These are phyloP conservation scores for Drosophila prolongata DNA, from an alignment of 2,888 invertebrate species.

Conservation along the genomic window DNA sequence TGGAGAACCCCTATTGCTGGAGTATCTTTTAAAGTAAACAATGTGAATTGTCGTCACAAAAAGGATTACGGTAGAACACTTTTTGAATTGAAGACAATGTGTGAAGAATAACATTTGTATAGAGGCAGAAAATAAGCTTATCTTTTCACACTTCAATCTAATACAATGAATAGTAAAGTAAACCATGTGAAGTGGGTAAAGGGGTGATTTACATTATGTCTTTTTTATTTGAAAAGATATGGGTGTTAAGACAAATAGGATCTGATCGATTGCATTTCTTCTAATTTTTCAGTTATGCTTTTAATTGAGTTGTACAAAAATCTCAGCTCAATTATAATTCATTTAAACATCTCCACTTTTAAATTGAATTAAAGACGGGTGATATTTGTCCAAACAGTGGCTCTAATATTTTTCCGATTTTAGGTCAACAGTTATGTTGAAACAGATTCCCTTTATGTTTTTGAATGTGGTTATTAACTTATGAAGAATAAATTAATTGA, in stretches of 20 bases:
- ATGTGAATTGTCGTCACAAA: not conserved
- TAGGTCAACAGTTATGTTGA: not conserved
- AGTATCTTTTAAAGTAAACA: not conserved
- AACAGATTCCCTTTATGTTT: no score
- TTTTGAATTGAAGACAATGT: not conserved
- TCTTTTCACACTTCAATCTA: no score
- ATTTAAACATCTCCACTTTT: not conserved
- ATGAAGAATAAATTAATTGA: not conserved
- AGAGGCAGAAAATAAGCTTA: not conserved
- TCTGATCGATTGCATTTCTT: not conserved
- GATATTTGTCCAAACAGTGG: not conserved
- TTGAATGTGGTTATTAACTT: not conserved
- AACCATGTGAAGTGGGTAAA: not conserved
- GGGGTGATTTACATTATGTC: not conserved
- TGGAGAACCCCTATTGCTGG: not conserved
- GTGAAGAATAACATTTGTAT: no score
- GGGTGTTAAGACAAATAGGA: not conserved
- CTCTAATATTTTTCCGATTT: no score
- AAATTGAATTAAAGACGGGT: not conserved
- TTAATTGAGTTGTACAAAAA: conserved; percentile 2
- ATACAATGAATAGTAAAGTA: not conserved
- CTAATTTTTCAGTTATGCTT: not conserved
- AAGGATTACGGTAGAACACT: not conserved
- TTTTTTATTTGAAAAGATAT: not conserved
- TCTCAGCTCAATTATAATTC: not conserved